Evolutionary conservation across 2,797 vertebrate genomes (phyloP).

Genomic region (Crenuchus spilurus): DNA sequence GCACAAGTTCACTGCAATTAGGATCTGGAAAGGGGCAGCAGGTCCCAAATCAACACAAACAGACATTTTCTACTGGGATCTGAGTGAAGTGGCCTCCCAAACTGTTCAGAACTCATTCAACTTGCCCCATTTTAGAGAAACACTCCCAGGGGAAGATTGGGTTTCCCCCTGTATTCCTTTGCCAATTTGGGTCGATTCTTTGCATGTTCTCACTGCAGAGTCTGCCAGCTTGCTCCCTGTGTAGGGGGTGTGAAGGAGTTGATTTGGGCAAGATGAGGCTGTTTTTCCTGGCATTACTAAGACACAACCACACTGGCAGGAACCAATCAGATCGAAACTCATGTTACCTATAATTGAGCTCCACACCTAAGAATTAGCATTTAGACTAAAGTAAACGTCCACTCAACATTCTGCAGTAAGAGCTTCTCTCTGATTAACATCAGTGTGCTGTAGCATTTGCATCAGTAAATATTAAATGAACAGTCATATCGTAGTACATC

Average conservation of each 20-base stretch:
- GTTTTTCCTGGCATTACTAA: slow-evolving; percentile 12
- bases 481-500: too few relatives aligned
- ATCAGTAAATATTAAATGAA: background rate
- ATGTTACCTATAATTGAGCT: background rate
- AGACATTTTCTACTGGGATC: background rate
- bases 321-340: background rate
- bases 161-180: background rate
- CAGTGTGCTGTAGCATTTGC: background rate
- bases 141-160: background rate
- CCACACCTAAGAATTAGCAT: background rate
- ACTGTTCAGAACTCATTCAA: background rate
- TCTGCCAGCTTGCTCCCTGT: background rate
- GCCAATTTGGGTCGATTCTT: slow-evolving; percentile 16
- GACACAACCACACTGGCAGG: background rate
- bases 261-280: background rate
- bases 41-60: background rate
- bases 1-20: background rate
- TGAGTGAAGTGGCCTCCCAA: background rate
- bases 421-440: background rate
- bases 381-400: background rate
- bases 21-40: background rate
- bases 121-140: background rate
- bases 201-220: background rate
- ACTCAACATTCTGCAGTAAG: background rate
- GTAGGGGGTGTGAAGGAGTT: background rate